A percentile compares a stretch with the other conserved stretches of the same genome.
Conservation (phyloP, 2,797 vertebrate genomes). For the Hemitrygon akajei region DNA sequence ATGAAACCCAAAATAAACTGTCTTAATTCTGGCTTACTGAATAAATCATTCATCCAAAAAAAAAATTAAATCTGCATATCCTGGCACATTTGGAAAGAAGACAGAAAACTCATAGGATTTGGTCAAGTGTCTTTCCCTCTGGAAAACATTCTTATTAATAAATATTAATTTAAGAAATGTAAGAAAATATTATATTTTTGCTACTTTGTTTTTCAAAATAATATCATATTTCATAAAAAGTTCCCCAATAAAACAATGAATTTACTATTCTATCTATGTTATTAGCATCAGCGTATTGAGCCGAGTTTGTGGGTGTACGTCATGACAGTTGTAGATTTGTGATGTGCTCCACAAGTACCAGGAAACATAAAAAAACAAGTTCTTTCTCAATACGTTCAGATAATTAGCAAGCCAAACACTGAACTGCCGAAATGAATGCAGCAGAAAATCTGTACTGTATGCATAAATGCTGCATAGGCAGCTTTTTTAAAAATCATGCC, state of each 20-base stretch:
- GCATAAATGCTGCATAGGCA: neutral
- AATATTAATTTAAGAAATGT: neutral
- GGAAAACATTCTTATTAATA: neutral
- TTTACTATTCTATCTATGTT: neutral
- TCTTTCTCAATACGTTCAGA: neutral
- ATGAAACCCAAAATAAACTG: neutral
- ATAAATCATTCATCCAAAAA: neutral
- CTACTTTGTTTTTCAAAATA: neutral
- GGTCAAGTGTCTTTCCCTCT: neutral
- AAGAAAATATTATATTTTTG: neutral
- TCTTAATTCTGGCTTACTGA: neutral
- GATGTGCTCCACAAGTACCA: neutral
- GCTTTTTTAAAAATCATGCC: neutral
- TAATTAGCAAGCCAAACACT: neutral
- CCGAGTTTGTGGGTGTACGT: neutral
- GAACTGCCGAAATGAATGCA: neutral
- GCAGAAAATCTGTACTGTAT: neutral
- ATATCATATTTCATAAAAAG: neutral
- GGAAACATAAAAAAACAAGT: neutral
- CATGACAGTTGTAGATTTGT: neutral
- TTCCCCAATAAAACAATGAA: neutral
- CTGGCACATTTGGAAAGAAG: neutral
- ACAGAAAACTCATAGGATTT: neutral
- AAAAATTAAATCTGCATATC: neutral
- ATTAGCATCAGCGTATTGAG: neutral